A percentile compares a stretch with the other conserved stretches of the same genome.
Evolutionary conservation across 2,797 vertebrate genomes (phyloP).

Genomic region (Megaceryle alcyon): DNA sequence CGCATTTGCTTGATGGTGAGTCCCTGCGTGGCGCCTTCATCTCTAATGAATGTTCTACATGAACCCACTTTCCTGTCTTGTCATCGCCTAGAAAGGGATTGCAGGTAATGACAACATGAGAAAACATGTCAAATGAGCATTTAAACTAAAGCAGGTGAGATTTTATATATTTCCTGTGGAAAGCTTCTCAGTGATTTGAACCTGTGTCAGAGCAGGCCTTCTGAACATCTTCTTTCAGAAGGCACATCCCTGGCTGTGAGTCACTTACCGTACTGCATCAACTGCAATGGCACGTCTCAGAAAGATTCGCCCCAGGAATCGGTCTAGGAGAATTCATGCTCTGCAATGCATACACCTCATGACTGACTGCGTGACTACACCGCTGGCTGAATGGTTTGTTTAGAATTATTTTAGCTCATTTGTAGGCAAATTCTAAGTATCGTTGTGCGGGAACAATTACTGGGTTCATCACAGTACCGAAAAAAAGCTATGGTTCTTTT

Average conservation of each 20-base stretch:
- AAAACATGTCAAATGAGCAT: background rate
- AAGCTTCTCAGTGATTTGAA: background rate
- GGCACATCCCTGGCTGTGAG: background rate
- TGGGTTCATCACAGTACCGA: background rate
- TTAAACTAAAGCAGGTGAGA: background rate
- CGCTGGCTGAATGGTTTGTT: accelerated
- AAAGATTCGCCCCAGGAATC: accelerated
- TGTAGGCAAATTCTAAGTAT: background rate
- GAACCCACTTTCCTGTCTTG: background rate
- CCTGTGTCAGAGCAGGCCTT: background rate
- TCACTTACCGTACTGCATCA: background rate
- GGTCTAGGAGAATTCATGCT: background rate
- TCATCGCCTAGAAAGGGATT: background rate
- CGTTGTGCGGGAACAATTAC: background rate
- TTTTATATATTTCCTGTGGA: background rate
- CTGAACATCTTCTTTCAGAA: background rate
- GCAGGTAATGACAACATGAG: background rate
- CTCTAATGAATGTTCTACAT: background rate
- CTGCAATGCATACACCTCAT: background rate
- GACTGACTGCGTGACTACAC: background rate
- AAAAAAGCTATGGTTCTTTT: background rate
- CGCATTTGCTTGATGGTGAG: background rate
- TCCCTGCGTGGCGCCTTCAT: background rate
- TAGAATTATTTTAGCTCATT: background rate
- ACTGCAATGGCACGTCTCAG: background rate